Evolutionary conservation across 2,888 invertebrate genomes (phyloP).

Genomic region (Heteromyza rotundicornis): DNA sequence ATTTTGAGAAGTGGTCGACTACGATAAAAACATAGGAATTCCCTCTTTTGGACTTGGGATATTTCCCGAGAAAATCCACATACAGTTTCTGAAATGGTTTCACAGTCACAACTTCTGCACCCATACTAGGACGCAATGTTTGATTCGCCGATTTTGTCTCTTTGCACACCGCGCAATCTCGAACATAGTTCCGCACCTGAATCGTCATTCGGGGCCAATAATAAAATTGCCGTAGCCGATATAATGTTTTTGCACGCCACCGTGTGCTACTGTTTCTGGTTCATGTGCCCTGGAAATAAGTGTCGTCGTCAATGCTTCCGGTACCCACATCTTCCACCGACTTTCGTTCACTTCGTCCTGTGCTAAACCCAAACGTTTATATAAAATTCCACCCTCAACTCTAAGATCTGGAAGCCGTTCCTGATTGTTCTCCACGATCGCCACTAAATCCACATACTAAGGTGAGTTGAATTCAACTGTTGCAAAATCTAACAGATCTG

Average conservation of each 20-base stretch:
- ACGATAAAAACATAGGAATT: no score
- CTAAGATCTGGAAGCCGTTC: conserved; percentile 19
- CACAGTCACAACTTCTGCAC: no score
- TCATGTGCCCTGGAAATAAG: conserved; percentile 14
- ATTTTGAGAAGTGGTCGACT: no score
- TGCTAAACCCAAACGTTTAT: neutral
- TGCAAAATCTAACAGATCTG: conserved; percentile 9
- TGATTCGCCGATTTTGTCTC: conserved; percentile 18
- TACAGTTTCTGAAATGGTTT: no score
- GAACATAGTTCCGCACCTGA: conserved; percentile 16
- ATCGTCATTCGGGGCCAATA: conserved; percentile 29
- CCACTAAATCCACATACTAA: conserved; percentile 15
- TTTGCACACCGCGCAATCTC: conserved; percentile 15
- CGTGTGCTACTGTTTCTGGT: conserved; percentile 15
- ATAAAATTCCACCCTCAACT: conserved; percentile 5
- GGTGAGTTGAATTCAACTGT: conserved; percentile 8
- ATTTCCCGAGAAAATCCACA: no score
- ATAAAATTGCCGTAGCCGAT: conserved; percentile 17
- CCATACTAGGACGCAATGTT: neutral
- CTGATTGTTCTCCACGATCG: conserved; percentile 5
- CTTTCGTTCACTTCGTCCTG: neutral
- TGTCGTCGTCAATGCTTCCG: conserved; percentile 3
- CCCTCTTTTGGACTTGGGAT: no score
- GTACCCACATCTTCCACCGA: conserved; percentile 24
- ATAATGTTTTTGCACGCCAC: conserved; percentile 23